Evolutionary conservation across 1,140 invertebrate species (phyloP).

Genomic region (Zaprionus inermis): DNA sequence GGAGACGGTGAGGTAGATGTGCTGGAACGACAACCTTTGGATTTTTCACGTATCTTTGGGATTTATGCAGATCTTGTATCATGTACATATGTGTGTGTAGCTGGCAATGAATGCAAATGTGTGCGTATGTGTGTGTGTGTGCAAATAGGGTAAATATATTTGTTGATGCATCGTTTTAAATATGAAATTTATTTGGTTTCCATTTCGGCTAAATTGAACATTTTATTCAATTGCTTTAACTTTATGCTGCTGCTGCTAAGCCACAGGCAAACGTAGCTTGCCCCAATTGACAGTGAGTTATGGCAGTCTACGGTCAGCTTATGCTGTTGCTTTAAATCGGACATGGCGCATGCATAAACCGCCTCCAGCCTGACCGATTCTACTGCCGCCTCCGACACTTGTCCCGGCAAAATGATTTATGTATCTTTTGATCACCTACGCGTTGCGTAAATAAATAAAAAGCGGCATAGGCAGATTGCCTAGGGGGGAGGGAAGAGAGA

Average conservation of each 20-base stretch:
- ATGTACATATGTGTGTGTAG: slow-evolving; percentile 28
- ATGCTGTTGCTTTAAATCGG: slow-evolving; percentile 43
- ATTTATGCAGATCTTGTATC: slow-evolving; percentile 34
- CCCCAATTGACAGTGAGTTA: slow-evolving; percentile 77
- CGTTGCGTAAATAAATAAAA: slow-evolving; percentile 58
- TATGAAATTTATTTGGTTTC: slow-evolving; percentile 53
- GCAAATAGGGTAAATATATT: neutral
- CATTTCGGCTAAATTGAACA: slow-evolving; percentile 56
- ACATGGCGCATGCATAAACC: neutral
- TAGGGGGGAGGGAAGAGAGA: slow-evolving; percentile 9
- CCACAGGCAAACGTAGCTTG: slow-evolving; percentile 33
- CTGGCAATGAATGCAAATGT: slow-evolving; percentile 10
- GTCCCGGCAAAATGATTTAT: slow-evolving; percentile 68
- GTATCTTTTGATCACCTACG: slow-evolving; percentile 56
- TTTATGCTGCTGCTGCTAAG: slow-evolving; percentile 37
- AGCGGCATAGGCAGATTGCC: slow-evolving; percentile 12
- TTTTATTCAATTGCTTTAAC: slow-evolving; percentile 52
- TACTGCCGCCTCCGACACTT: slow-evolving; percentile 2
- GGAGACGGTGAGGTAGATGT: neutral
- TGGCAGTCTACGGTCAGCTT: slow-evolving; percentile 55
- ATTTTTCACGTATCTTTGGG: slow-evolving; percentile 40
- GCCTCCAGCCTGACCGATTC: slow-evolving; percentile 21
- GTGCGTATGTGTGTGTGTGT: neutral
- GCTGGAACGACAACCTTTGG: slow-evolving; percentile 5
- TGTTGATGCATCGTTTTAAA: slow-evolving; percentile 63